phyloP scores from a whole-genome alignment of 1,140 invertebrate genomes.

The Bilobella aurantiaca region DNA sequence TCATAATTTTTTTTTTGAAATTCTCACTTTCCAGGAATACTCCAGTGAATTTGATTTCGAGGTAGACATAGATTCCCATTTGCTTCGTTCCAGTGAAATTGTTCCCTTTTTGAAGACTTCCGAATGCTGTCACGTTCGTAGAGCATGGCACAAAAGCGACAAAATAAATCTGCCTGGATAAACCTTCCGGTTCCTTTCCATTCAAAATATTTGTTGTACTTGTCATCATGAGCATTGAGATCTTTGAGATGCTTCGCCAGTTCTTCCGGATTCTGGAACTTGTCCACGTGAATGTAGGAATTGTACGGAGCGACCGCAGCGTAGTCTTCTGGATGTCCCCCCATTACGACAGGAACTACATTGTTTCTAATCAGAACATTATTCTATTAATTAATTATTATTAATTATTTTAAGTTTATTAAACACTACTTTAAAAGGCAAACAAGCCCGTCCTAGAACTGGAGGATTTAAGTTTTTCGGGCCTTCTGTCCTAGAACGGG shows the following conservation, averaged over 20 bases:
- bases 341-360: conserved; percentile 61
- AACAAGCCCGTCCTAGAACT: too few species aligned
- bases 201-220: conserved; percentile 37
- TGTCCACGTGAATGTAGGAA: conserved; percentile 54
- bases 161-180: conserved; percentile 32
- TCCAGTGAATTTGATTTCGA: too few species aligned
- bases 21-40: too few species aligned
- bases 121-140: conserved; percentile 20
- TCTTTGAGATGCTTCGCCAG: conserved; percentile 46
- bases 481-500: too few species aligned
- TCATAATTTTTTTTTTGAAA: too few species aligned
- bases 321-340: conserved; percentile 45
- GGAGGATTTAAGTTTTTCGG: too few species aligned
- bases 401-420: not conserved
- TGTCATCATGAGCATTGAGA: conserved; percentile 39
- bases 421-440: too few species aligned
- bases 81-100: too few species aligned
- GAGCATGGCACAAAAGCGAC: conserved; percentile 33
- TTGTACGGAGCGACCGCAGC: conserved; percentile 48
- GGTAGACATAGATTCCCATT: too few species aligned
- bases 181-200: conserved; percentile 36
- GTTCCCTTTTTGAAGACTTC: too few species aligned
- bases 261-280: conserved; percentile 43
- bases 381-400: not conserved
- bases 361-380: conserved; percentile 11